Base-by-base conservation (phyloP, 2,113 vertebrate species). In the Cariama cristata region DNA sequence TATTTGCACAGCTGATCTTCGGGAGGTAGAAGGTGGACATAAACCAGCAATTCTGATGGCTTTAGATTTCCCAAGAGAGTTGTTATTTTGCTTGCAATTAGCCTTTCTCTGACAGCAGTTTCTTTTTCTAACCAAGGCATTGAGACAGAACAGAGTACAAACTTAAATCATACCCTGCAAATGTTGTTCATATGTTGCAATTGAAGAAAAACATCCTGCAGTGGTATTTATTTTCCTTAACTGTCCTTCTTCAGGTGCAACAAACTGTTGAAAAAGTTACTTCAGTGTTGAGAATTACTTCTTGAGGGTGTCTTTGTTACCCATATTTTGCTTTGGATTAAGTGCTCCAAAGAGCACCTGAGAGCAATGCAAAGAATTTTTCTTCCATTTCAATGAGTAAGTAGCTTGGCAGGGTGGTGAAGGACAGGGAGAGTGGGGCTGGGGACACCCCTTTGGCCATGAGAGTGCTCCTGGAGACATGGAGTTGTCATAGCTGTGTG, bases 1-100 rank as follows among this genome's bases (percentile, higher is more conserved):
- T 96, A 86, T 97, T 97, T 97, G 86, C 55, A 93, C 96, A 97
- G 96, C 95, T 96, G 97, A 96, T 94, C 66, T 79, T 69, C 88
- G 81, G 89, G 94, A 83, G 89, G 93, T 94, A 85, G 58, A 93
- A 62, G 19, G 71, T 95, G 72, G 50, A 90, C 76, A 94, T 96
- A 93, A 96, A 91, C 69, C 87, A 96, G 74, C 58, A 90, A 79
- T 88, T 96, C 77, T 69, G 66, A 82, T 87, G 71, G 53, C 81
- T 94, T 95, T 91, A 85, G 50, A 53, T 96, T 91, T 95, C 96
- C 86, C 81, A 27, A 19, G 73, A 56, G 89, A 33, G 38, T 55
- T 90, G 79, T 91, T 96, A 93, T 33, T 94, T 93, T 85, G 18
- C 66, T 87, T 91, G 77, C 87, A 95, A 94, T 95, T 97, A 96